Evolutionary conservation across 2,113 vertebrate species (phyloP).

Genomic region (Heterotis niloticus): DNA sequence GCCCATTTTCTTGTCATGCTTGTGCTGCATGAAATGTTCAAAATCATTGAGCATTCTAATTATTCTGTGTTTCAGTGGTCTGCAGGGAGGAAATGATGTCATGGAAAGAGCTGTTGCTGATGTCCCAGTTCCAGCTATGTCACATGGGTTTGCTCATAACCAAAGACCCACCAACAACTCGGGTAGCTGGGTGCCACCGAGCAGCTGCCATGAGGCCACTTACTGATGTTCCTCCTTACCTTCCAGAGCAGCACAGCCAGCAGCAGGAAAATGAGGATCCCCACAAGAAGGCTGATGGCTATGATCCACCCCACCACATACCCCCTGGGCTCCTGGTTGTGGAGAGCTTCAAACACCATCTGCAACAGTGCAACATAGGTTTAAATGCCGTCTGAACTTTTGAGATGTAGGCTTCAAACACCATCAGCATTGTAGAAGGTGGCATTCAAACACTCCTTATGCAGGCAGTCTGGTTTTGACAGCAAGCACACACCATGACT

Average conservation of each 20-base stretch:
- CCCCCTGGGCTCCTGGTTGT: slow-evolving; percentile 91
- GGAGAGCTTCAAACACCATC: slow-evolving; percentile 95
- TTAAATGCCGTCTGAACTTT: not conserved
- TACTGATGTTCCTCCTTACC: slow-evolving; percentile 62
- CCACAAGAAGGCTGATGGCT: slow-evolving; percentile 94
- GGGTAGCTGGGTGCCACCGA: too few relatives aligned
- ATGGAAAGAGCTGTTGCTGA: too few relatives aligned
- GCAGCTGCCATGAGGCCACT: too few relatives aligned
- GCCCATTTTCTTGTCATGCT: too few relatives aligned
- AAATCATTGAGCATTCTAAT: too few relatives aligned
- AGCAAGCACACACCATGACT: not conserved
- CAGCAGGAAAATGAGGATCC: slow-evolving; percentile 95
- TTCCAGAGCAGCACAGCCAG: slow-evolving; percentile 96
- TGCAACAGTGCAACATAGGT: slow-evolving; percentile 55
- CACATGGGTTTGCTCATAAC: too few relatives aligned
- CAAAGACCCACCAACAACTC: too few relatives aligned
- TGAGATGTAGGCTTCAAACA: not conserved
- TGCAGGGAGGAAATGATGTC: too few relatives aligned
- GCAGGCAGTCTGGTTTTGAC: not conserved
- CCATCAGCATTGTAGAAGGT: not conserved
- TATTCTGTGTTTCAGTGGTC: too few relatives aligned
- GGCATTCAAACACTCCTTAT: not conserved
- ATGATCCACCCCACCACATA: slow-evolving; percentile 99
- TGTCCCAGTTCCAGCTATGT: too few relatives aligned
- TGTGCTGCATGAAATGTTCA: too few relatives aligned